Evolutionary conservation across 2,888 invertebrate genomes (phyloP).

Genomic region (Lepidocyrtinus sp.): DNA sequence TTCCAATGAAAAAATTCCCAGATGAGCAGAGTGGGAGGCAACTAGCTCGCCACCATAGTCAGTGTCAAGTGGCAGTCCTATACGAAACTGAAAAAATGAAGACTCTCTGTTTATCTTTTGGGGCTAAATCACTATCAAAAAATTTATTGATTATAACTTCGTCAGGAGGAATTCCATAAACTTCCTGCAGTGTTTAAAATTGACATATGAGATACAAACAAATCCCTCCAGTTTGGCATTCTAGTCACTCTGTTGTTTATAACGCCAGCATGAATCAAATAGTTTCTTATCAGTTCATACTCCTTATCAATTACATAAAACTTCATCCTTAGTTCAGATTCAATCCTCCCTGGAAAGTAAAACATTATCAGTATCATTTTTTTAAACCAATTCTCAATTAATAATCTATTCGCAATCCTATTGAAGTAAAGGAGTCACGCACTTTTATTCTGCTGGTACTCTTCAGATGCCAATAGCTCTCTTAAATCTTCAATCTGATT

Average conservation of each 20-base stretch:
- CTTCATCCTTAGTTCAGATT: neutral
- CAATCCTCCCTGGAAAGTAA: neutral
- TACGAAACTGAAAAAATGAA: neutral
- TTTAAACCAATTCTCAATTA: neutral
- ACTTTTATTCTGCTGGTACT: no score
- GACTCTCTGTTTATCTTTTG: neutral
- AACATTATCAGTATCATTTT: neutral
- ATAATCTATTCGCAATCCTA: no score
- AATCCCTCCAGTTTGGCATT: conserved; percentile 18
- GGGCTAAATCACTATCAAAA: neutral
- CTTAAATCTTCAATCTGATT: neutral
- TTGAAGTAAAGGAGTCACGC: no score
- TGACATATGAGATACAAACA: neutral
- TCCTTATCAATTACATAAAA: neutral
- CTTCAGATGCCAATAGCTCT: neutral
- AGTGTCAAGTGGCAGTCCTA: neutral
- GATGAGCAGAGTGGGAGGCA: neutral
- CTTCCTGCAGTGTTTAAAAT: conserved; percentile 11
- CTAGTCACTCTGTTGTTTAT: no score
- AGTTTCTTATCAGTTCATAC: no score
- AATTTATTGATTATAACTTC: conserved; percentile 1
- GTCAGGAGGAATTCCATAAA: neutral
- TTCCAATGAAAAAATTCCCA: neutral
- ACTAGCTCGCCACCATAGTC: conserved; percentile 4
- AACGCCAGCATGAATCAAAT: no score